Base-by-base conservation (phyloP, 2,113 vertebrate species). In the Actenoides lindsayi region DNA sequence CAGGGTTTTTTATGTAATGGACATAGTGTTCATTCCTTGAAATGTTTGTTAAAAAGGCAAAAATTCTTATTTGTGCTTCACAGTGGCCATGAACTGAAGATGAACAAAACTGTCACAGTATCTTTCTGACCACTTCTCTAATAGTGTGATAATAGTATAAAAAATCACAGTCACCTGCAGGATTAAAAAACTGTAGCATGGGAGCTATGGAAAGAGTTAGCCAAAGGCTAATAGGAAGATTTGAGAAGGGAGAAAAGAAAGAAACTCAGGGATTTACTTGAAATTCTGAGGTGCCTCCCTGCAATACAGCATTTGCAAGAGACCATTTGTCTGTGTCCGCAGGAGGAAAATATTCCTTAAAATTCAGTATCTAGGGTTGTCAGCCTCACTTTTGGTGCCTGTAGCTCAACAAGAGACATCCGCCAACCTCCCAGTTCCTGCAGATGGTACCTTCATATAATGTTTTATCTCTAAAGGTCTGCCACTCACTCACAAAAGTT, bases 381-480 rank as follows among this genome's bases (percentile, higher is more conserved):
- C 93, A 94, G 89, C 39, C 60, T 94, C 76, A 63, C 80, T 94
- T 95, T 88, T 95, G 83, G 94, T 86, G 80, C 86, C 83, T 94
- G 80, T 89, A 95, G 68, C 87, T 95, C 89, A 90, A 51, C 41
- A 90, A 80, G 68, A 93, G 89, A 89, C 89, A 94, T 75, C 42
- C 16, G 42, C 86, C 91, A 96, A 71, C 69, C 80, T 94, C 83
- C 33, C 30, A 11, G 64, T 71, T 95, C 80, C 87, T 94, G 76
- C 91, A 95, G 94, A 95, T 95, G 93, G 89, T 91, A 77, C 89
- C 60, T 95, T 95, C 93, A 83, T 74, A 87, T 57, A 87, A 56
- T 95, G 93, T 93, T 96, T 97, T 94, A 96, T 95, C 89, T 92
- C 64, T 92, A 81, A 94, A 84, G 93, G 83, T 91, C 94, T 97